Evolutionary conservation across 1,140 invertebrate genomes (phyloP), one percentile per base, ranked within the genome.

Genomic region (Drosophila ananassae): DNA sequence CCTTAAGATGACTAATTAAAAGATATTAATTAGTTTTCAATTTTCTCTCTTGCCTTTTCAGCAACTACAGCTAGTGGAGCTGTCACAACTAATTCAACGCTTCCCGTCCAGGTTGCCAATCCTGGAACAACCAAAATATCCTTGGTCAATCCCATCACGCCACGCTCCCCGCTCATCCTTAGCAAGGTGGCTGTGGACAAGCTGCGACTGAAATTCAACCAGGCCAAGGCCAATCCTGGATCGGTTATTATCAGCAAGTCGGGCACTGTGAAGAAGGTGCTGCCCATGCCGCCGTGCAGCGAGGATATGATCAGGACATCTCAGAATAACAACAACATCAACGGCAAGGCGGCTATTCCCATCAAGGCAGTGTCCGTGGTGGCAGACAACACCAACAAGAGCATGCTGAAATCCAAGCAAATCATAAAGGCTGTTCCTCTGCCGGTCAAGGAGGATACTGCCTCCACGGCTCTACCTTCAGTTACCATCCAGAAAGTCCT

Each of bases 171-270:
- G 1, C 50, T 82, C 10, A 82, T 85, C 37, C 57, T 87, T 9
- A 87, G 82, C 59, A 87, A 82, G 50, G 74, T 61, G 21, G 74
- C 82, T 12, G 82, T 85, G 48, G 78, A 87, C 46, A 82, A 85
- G 41, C 50, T 85, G 10, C 71, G 79, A 0, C n/a, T 81, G 9
- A 87, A 85, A 25, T 78, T 85, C 32, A 76, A 76, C 9, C 82
- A 85, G 48, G 61, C 75, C 2, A 68, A 77, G 48, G 63, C 55
- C 24, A 87, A 78, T 22, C 30, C 81, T 0, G 75, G 66, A 8
- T 51, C 81, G 1, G 39, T 87, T 2, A 52, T 84, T 6, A 47
- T 87, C 7, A 52, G 51, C 57, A 81, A 83, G 28, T 21, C 67
- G 2, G 13, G 51, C 12, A 24, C 56, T 28, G 30, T 69, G 2